Evolutionary conservation across 1,140 invertebrate species (phyloP).

Genomic region (Atta colombica): DNA sequence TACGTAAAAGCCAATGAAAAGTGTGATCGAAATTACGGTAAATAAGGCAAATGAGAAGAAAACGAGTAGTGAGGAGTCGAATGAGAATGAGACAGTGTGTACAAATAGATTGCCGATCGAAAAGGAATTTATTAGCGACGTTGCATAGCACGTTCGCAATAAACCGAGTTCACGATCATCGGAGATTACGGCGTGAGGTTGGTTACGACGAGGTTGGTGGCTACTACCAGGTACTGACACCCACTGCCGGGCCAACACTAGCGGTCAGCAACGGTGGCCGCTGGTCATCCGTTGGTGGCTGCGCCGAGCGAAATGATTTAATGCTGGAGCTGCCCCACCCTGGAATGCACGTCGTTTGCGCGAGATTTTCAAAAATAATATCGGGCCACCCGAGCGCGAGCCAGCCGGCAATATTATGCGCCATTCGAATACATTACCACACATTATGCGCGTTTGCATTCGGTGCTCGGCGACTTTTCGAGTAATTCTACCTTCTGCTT

Average conservation of each 20-base stretch:
- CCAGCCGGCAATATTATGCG: constrained; percentile 65
- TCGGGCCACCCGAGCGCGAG: constrained; percentile 74
- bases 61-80: not conserved
- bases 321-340: constrained; percentile 82
- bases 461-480: constrained; percentile 19
- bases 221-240: constrained; percentile 81
- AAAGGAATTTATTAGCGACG: constrained; percentile 85
- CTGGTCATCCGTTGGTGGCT: constrained; percentile 65
- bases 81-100: constrained; percentile 66
- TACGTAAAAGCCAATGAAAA: constrained; percentile 40
- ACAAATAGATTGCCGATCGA: constrained; percentile 79
- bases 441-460: constrained; percentile 25
- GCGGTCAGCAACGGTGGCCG: constrained; percentile 59
- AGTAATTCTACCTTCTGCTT: not conserved
- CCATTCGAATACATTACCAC: constrained; percentile 47
- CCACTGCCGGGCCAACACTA: constrained; percentile 3
- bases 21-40: not conserved
- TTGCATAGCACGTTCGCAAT: constrained; percentile 83
- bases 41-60: constrained; percentile 47
- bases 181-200: constrained; percentile 82
- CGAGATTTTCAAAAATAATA: constrained; percentile 84
- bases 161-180: constrained; percentile 82
- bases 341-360: constrained; percentile 85
- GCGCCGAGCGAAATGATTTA: constrained; percentile 71
- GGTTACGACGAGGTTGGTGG: constrained; percentile 82